phyloP scores from a whole-genome alignment of 2,797 vertebrate species.

The Brachyalestes nurse region DNA sequence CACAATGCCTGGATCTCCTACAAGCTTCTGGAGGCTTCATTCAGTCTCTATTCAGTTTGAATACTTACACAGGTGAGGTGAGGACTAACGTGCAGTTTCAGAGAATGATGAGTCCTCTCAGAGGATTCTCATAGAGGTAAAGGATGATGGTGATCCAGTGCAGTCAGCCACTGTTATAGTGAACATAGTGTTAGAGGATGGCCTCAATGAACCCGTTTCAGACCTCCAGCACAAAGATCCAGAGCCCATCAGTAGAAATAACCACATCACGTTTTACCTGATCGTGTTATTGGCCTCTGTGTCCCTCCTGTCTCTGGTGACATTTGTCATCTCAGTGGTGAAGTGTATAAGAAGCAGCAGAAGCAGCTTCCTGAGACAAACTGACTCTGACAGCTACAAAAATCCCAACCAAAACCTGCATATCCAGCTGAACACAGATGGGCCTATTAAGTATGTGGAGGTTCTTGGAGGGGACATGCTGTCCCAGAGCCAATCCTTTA shows the following conservation, averaged over 20 bases:
- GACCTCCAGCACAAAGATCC: conserved; percentile 62
- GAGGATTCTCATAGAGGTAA: conserved; percentile 56
- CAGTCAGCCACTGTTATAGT: conserved; percentile 56
- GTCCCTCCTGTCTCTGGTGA: conserved; percentile 37
- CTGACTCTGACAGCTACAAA: conserved; percentile 44
- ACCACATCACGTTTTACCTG: conserved; percentile 8
- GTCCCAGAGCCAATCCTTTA: conserved; percentile 54
- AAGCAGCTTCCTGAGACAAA: conserved; percentile 44
- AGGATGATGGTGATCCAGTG: conserved; percentile 59
- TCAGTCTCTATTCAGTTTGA: conserved; percentile 75
- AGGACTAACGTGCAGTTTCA: conserved; percentile 69
- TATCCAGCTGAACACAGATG: conserved; percentile 73
- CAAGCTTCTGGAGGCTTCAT: conserved; percentile 67
- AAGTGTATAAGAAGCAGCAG: conserved; percentile 1
- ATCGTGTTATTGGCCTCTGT: conserved; percentile 60
- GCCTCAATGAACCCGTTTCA: conserved; percentile 53
- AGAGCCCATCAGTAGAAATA: not conserved
- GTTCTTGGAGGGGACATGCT: conserved; percentile 71
- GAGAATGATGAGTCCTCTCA: not conserved
- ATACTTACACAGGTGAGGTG: conserved; percentile 81
- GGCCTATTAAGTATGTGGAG: conserved; percentile 78
- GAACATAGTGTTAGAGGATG: conserved; percentile 50
- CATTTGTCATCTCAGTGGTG: not conserved
- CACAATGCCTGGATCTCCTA: conserved; percentile 72
- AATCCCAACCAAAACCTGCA: conserved; percentile 61